phyloP scores from a whole-genome alignment of 2,113 vertebrate genomes.

The Chrysemys picta region DNA sequence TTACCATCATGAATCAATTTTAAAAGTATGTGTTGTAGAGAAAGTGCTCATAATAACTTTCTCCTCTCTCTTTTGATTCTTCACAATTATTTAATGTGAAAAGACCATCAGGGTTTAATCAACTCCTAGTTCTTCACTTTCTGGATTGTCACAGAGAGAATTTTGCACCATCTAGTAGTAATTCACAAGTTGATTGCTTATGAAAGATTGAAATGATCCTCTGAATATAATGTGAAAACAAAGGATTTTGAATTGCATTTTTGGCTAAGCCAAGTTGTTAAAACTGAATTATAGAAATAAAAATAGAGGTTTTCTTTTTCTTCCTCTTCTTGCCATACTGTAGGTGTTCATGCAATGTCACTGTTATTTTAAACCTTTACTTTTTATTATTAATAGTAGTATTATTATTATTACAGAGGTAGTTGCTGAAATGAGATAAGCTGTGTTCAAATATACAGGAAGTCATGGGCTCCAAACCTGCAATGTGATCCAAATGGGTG shows the following conservation, averaged over 20 bases:
- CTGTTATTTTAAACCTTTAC: not conserved
- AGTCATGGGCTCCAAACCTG: not conserved
- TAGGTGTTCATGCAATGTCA: not conserved
- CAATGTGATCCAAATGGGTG: not conserved
- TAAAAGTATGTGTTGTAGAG: not conserved
- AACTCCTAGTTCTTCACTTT: not conserved
- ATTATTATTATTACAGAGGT: not conserved
- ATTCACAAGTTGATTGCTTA: not conserved
- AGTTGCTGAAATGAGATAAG: not conserved
- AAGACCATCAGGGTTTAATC: not conserved
- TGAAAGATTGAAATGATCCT: not conserved
- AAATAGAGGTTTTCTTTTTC: not conserved
- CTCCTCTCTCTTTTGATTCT: no score
- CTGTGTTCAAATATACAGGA: not conserved
- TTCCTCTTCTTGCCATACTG: not conserved
- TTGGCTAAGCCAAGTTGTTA: not conserved
- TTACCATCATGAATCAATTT: not conserved
- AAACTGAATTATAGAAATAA: not conserved
- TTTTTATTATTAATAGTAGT: not conserved
- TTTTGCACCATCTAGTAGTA: not conserved
- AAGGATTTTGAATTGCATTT: not conserved
- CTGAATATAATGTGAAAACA: not conserved
- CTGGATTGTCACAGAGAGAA: not conserved
- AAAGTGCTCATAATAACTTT: not conserved
- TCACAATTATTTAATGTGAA: not conserved